These are phyloP conservation scores for Aegotheles bennettii DNA, from an alignment of 2,113 vertebrate species.

Conservation along the genomic window DNA sequence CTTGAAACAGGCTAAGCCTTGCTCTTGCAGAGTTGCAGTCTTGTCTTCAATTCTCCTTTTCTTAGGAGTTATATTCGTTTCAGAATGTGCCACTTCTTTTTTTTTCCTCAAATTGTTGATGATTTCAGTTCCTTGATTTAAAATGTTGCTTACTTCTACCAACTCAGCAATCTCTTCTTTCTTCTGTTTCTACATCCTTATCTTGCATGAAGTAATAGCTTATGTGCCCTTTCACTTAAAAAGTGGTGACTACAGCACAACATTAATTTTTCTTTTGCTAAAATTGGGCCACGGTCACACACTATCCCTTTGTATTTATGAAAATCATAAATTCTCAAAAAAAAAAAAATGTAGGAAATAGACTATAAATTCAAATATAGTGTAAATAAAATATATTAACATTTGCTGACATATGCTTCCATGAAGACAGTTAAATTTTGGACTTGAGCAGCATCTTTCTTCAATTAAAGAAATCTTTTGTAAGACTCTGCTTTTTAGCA, in stretches of 20 bases:
- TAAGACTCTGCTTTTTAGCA: neutral
- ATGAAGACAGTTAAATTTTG: neutral
- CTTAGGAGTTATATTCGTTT: neutral
- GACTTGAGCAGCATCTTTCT: neutral
- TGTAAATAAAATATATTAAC: neutral
- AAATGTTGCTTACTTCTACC: neutral
- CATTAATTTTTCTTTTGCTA: neutral
- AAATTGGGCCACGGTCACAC: neutral
- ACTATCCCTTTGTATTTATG: neutral
- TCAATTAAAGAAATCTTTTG: neutral
- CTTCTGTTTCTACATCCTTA: neutral
- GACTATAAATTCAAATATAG: neutral
- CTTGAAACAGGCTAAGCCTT: neutral
- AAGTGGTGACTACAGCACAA: neutral
- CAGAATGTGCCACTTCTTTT: neutral
- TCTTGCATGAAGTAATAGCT: neutral
- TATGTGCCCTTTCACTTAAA: neutral
- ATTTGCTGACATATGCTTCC: neutral
- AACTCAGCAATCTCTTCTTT: neutral
- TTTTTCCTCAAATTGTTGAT: neutral
- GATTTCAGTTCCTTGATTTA: conserved; percentile 3
- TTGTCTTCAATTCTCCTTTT: neutral
- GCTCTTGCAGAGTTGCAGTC: neutral
- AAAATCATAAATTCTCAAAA: neutral
- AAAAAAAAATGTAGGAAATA: neutral